Base-by-base conservation (phyloP, 2,888 invertebrate species). In the Gari tellinella region DNA sequence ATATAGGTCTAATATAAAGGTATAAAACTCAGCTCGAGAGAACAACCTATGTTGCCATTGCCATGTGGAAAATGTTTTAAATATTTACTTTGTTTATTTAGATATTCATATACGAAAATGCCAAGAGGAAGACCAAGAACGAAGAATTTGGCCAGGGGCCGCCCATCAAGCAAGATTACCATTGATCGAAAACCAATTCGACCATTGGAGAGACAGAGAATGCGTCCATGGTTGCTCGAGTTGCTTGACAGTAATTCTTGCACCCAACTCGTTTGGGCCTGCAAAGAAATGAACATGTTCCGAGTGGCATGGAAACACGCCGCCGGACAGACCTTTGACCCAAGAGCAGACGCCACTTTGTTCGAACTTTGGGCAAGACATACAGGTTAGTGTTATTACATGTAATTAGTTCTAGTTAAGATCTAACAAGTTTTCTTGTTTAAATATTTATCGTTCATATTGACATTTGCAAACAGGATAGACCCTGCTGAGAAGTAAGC, bases 251-350 rank as follows among this genome's bases (percentile, higher is more conserved):
- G 58, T 0, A 72, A 72, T 2, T 55, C 66, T 0, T 83, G 88
- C 17, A 63, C 73, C 15, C 87, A 89, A 4, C 77, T 90, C 23
- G 57, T 66, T 7, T 90, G 90, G 90, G 49, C 83, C n/a, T 75
- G 83, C 43, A 67, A 74, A 43, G 46, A 69, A 3, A 78, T 83
- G n/a, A 76, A 77, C 14, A 76, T 81, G 17, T 88, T 90, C 66
- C 74, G 82, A 37, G 83, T 90, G 19, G 81, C 88, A 0, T 90
- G 90, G 90, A 85, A 87, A 58, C 90, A 90, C 64, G 90, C 88
- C 3, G 88, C 90, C 8, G 80, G 89, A 5, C 85, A 87, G 41
- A 86, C 86, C 7, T 90, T 88, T 85, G 83, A 85, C 37, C 65
- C 83, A 1, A 73, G 78, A 5, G 72, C 76, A 8, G 90, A 90